Evolutionary conservation across 2,888 invertebrate genomes (phyloP), one percentile per base, ranked within the genome.

Genomic region (Omphaloscelis lunosa): DNA sequence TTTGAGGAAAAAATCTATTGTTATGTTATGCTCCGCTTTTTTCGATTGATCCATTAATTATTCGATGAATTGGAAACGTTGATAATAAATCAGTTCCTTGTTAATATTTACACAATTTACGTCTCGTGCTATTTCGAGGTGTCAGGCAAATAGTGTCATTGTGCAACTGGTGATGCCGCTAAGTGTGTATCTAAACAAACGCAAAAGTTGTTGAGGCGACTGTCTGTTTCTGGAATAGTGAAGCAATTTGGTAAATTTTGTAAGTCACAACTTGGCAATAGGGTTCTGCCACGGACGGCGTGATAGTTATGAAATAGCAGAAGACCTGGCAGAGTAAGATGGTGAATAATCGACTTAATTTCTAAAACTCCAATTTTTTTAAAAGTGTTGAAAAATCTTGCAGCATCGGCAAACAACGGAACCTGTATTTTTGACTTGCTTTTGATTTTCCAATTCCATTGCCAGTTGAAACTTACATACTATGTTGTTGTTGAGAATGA

Each of bases 1-100:
- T 88, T 91, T 88, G 89, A 87, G 88, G 90, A 90, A 87, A 75
- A 75, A 76, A 72, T 78, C 65, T 56, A 79, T 83, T 88, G 80
- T 82, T 79, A 75, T 80, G 79, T 79, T 84, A 63, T 80, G 82
- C 75, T 78, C 73, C 77, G 77, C 68, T 61, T 77, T 74, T 77
- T 79, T 84, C 72, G 41, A 76, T 69, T 48, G 72, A 74, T 73
- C 78, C 65, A 70, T 77, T 71, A 66, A 81, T 75, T 41, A 71
- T 75, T 77, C 65, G 69, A 71, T 83, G 67, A 75, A 77, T 72
- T 72, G 53, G 34, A 70, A 76, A 75, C 29, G 53, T 78, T 75
- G 74, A 80, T 70, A 71, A 67, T 76, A 63, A 79, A 68, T 72
- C 53, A 72, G 72, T 68, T 83, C 59, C 62, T 86, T 75, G 70